Base-by-base conservation (phyloP, 2,797 vertebrate species). In the Acanthiza pusilla region DNA sequence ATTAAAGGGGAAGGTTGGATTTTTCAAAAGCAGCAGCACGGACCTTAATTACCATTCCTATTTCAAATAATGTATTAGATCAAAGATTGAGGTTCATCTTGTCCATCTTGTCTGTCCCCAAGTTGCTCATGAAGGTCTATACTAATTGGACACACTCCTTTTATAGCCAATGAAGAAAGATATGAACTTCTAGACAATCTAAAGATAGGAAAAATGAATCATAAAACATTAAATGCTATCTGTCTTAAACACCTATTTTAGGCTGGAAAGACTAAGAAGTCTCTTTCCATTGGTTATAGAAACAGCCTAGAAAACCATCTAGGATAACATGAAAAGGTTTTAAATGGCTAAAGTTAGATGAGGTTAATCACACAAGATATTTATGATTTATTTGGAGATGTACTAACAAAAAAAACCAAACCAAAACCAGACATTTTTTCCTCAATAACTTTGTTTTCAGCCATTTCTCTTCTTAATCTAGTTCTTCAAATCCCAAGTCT, bases 191-290 rank as follows among this genome's bases (percentile, higher is more conserved):
- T 81, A 90, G 88, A 84, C 70, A 91, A 78, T 66, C 79, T 91
- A 94, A 95, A 94, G 89, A 96, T 88, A 94, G 76, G 45, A 5
- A 11, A 91, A 94, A 93, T 43, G 62, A 91, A 90, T 81, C 76
- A 95, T 96, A 78, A 94, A 94, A 91, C 93, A 94, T 95, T 96
- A 91, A 95, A 55, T 88, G 23, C 32, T 53, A 38, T 88, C 93
- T 72, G 36, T 93, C 79, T 95, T 88, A 78, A 90, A 78, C 36
- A 84, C 74, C 58, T 91, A 76, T 94, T 95, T 96, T 86, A 60
- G 70, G 23, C 34, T 78, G 38, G 43, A 81, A 85, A 67, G 50
- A 55, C 34, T 38, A 54, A 92, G 47, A 74, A 43, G 1, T 65
- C 4, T 77, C 42, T 83, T 40, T 80, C 27, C 9, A 2, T 9